Evolutionary conservation across 2,888 invertebrate species (phyloP), one percentile per base, ranked within the genome.

Genomic region (Sympetrum striolatum): DNA sequence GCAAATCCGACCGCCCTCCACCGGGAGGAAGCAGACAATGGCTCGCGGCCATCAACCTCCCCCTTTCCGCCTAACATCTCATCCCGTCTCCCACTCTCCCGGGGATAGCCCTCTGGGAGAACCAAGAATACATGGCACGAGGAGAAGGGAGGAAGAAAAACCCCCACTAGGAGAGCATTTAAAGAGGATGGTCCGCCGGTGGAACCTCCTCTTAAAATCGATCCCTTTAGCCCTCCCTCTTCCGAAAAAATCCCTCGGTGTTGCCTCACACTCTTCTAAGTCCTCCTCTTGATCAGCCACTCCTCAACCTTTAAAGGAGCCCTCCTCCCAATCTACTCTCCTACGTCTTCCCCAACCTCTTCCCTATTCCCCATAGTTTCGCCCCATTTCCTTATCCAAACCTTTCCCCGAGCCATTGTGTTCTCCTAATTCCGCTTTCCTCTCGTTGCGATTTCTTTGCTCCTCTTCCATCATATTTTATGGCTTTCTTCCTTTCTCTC

Each of bases 1-100:
- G 22, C 81, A 81, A 37, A 81, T 31, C 31, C 44, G 10, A 44
- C 44, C 82, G 31, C 58, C 48, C 82, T 25, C 82, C 86, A 4
- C n/a, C 14, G 60, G 22, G 31, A n/a, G 25, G 82, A 53, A 18
- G 58, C 82, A 82, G 60, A 86, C 86, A 86, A 86, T 86, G 86
- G 86, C 86, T 18, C 60, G n/a, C 86, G 86, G 86, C 86, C 86
- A 86, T 86, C 86, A 86, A 86, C 86, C 86, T 58, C 37, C 60
- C 31, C n/a, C 53, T 31, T 18, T 10, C 48, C 22, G 25, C 18
- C 35, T n/a, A 18, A n/a, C n/a, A 5, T 44, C 53, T 22, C 81
- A 25, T 48, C 37, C 53, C 58, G 31, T n/a, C 86, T 37, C 60
- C 37, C 86, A 37, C 86, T 86, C 60, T 60, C 86, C 86, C 86